Base-by-base conservation (phyloP, 2,888 invertebrate genomes). In the Drosophila nr. perissopoda region DNA sequence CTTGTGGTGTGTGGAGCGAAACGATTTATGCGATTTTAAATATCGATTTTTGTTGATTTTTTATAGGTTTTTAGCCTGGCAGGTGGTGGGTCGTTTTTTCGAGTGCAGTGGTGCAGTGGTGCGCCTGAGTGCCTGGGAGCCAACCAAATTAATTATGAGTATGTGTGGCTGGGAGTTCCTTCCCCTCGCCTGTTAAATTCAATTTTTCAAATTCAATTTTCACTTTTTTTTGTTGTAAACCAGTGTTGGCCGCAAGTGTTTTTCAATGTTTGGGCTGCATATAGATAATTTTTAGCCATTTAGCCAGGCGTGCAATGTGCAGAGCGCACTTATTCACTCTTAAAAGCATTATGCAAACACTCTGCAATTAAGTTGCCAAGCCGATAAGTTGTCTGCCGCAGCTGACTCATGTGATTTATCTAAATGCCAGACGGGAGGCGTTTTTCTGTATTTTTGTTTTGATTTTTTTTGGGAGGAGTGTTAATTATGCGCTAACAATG, bases 41-140 rank as follows among this genome's bases (percentile, higher is more conserved):
- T 92, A 92, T 92, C 92, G 91, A 92, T 92, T 92, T 91, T 91
- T 92, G 92, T 91, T 91, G 92, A 92, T 91, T 92, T 92, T 91
- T 73, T 40, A 58, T 71, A 45, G 77, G 69, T 64, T 80, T 76
- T 65, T 21, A 52, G 66, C 40, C 63, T 49, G 76, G 87, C 85
- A 86, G 83, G 88, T 88, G 87, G 68, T 58, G 67, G 38, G 62
- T 34, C 61, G 62, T 40, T 64, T 45, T 45, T 36, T 31, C 48
- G 21, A 48, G 45, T 64, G 73, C 18, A 48, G 45, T 64, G 73
- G 11, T 54, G 38, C 21, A 54, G 36, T 54, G 36, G 36, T 34
- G 53, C 53, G 51, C 53, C 36, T 36, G 25, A 18, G 68, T 68
- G 42, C 60, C 29, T 38, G 68, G 67, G 61, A 73, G 83, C 78